Base-by-base conservation (phyloP, 92 coral and sea anemone genomes). In the Chrysogorgia sp. region DNA sequence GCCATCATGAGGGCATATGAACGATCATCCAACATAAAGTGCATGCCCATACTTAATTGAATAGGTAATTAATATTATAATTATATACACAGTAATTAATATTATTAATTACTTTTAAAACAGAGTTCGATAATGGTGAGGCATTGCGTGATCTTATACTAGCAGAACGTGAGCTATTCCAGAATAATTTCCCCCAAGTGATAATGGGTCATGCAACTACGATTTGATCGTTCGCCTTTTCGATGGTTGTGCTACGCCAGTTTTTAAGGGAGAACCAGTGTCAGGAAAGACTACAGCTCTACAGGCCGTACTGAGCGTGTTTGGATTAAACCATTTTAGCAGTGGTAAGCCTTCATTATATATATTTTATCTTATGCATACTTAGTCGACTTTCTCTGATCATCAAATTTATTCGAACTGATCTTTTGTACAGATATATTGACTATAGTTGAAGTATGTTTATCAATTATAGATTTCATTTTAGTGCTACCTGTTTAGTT, bases 221-320 rank as follows among this genome's bases (percentile, higher is more conserved):
- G 83, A 84, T 62, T 63, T 83, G 30, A 74, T 83, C 1, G 81
- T 88, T 6, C n/a, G 41, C 14, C 77, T 82, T 43, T 88, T 83
- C 47, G 88, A 75, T 58, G 91, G 91, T 10, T 88, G 91, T 62
- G 59, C 88, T 6, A 80, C 64, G 1, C 83, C 88, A 20, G 82
- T 87, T 1, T 33, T 87, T 2, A 79, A 78, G 57, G 91, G 87
- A 9, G 82, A 78, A 3, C 87, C 87, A 7, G 85, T 87, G 0
- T 87, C 88, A 7, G 88, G 88, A 10, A 87, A 79, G 66, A 83
- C 88, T n/a, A 83, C 91, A 23, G 79, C 88, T 0, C 31, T 87
- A 1, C 76, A 63, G 52, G 88, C 91, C 8, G 79, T 65, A 13
- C 55, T 87, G 1, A 83, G 85, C 29, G 80, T 81, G 14, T 81